phyloP scores from a whole-genome alignment of 2,113 vertebrate species.

The Platycercus adscitus region DNA sequence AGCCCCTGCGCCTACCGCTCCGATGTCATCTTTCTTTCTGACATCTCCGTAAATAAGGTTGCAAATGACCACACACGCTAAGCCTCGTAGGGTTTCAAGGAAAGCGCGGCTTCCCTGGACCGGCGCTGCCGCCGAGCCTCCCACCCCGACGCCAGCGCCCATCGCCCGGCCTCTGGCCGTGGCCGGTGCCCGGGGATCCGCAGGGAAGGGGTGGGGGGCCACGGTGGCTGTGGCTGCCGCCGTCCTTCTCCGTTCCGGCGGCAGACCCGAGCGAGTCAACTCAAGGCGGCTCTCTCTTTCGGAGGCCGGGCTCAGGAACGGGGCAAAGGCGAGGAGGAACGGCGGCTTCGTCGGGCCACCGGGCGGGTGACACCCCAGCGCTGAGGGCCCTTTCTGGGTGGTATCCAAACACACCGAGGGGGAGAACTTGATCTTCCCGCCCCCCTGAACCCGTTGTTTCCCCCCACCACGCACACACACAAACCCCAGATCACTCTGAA shows the following conservation, averaged over 20 bases:
- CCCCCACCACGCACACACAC: too few species aligned
- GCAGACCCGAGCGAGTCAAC: not conserved
- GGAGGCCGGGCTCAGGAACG: not conserved
- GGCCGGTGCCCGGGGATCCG: not conserved
- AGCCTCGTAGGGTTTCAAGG: not conserved
- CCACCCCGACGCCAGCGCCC: not conserved
- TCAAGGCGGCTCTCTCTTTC: not conserved
- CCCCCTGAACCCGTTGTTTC: not conserved
- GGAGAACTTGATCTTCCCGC: not conserved
- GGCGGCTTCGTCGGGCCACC: not conserved
- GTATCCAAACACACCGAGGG: not conserved
- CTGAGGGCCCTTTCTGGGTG: conserved; percentile 37
- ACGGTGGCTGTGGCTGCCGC: not conserved
- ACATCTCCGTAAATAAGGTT: conserved; percentile 16
- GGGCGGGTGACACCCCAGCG: conserved; percentile 5
- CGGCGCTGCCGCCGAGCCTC: not conserved
- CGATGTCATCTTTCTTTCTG: conserved; percentile 35
- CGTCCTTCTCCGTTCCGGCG: not conserved
- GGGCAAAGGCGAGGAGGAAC: not conserved
- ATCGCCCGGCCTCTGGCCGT: not conserved
- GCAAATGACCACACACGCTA: not conserved
- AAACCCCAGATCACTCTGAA: not conserved
- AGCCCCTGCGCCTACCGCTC: not conserved
- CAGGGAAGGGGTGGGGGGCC: not conserved
- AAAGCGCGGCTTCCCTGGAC: not conserved